Conservation (phyloP, 2,113 vertebrate genomes). For the Myrmecophaga tridactyla region DNA sequence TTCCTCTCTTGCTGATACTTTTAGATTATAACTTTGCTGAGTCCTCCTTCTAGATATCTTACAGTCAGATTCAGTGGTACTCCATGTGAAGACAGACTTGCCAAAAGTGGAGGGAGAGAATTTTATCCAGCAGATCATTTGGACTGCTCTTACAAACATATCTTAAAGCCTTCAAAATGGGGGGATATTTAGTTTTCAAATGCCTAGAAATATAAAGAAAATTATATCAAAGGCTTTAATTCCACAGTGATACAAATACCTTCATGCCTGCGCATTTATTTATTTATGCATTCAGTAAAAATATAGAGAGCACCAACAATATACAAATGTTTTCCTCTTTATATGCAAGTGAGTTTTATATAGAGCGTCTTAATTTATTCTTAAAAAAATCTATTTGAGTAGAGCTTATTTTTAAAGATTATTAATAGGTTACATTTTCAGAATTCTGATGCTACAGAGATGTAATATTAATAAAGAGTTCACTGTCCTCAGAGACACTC, state of each 20-base stretch:
- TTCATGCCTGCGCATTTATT: background rate
- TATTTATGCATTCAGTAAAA: background rate
- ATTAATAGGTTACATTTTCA: background rate
- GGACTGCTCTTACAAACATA: background rate
- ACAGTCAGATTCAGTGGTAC: background rate
- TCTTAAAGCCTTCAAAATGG: background rate
- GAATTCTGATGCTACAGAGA: background rate
- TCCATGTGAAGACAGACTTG: background rate
- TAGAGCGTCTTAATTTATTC: background rate
- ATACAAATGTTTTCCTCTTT: background rate
- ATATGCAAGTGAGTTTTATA: background rate
- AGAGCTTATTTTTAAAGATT: background rate
- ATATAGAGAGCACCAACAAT: background rate
- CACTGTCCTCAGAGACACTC: background rate
- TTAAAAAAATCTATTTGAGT: background rate
- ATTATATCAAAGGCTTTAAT: background rate
- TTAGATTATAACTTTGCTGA: background rate
- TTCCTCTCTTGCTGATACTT: background rate
- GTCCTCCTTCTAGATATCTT: background rate
- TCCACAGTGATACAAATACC: background rate
- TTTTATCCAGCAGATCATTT: background rate
- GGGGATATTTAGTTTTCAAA: conserved; percentile 2
- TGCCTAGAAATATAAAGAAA: background rate
- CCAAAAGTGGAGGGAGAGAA: background rate
- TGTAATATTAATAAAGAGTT: background rate